Base-by-base conservation (phyloP, 1,140 invertebrate genomes). In the Bombyx mandarina region DNA sequence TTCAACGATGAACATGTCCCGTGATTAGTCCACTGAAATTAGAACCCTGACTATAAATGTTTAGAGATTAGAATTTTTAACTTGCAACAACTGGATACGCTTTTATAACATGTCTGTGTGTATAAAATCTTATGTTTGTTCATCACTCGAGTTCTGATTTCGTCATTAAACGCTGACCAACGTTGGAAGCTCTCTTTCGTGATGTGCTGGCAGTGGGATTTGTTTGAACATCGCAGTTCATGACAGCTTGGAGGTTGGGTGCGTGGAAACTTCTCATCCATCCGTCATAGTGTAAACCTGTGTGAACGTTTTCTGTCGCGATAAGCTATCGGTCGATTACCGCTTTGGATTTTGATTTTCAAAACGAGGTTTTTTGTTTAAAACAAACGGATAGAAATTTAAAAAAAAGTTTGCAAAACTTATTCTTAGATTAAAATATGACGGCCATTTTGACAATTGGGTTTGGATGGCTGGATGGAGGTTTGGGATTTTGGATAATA, bases 251-350 rank as follows among this genome's bases (percentile, higher is more conserved):
- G 62, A 58, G 56, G 45, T 48, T 26, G 60, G 53, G 52, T 60
- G 54, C 52, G 50, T 57, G 62, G 62, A 62, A 65, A 65, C 54
- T 60, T 54, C 57, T 54, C 62, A 60, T 56, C 56, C 52, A 65
- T 67, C 66, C 54, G 61, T 58, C 61, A 62, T 22, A n/a, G 52
- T 55, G 54, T 55, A 26, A 56, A 56, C 50, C 50, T 58, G 50
- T 65, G 62, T 65, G 66, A 65, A 63, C 61, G 58, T 47, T 45
- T 62, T 51, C 43, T 56, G 42, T 54, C 22, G 44, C 58, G 67
- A 70, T 67, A 67, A 62, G 60, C 44, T 70, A 66, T 68, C 66
- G 60, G 63, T 61, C 61, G 52, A 56, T 67, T 60, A 64, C 62
- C 57, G 52, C 49, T 55, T 54, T 8, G 5, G 6, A 47, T 10